Evolutionary conservation across 2,797 vertebrate species (phyloP), one percentile per base, ranked within the genome.

Genomic region (Lutjanus campechanus): DNA sequence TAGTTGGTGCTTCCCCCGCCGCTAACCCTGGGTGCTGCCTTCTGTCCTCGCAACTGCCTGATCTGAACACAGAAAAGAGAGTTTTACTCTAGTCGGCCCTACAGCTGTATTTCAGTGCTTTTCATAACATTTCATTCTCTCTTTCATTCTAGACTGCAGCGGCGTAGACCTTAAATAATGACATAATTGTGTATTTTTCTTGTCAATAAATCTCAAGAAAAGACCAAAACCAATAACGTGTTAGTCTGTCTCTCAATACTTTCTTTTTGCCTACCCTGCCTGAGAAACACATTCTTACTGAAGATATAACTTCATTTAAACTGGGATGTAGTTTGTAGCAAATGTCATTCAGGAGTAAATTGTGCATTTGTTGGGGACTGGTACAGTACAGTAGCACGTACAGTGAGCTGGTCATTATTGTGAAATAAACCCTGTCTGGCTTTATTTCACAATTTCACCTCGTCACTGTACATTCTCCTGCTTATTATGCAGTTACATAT

Each of bases 1-100:
- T 96, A 97, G 89, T 85, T 93, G 90, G 86, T 88, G 11, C 82
- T 64, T 19, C 84, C 90, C 20, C 91, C 91, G 7, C 93, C 92
- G 11, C 89, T 71, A 5, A 92, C 84, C 58, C 90, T 83, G 41
- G 96, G 93, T 22, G 82, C 47, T 1, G 93, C 95, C 82, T 96
- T 95, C 16, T 97, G 97, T 12, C 97, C 97, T 82, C 97, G 96
- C 84, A 97, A 84, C 88, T 96, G 95, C 82, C 97, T 95, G 90
- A 98, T 90, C 97, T 98, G 92, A 82, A 79, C 5, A 64, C 25
- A 87, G 47, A 77, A 61, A 7, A 59, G 7, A n/a, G 11, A 0
- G 19, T 41, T 70, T 76, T 53, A 50, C 29, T 46, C 59, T 7
- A 20, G 46, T 20, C n/a, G 3, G 13, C 22, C 25, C 2, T 10